Conservation (phyloP, 2,888 invertebrate species). For the Globia sparganii region DNA sequence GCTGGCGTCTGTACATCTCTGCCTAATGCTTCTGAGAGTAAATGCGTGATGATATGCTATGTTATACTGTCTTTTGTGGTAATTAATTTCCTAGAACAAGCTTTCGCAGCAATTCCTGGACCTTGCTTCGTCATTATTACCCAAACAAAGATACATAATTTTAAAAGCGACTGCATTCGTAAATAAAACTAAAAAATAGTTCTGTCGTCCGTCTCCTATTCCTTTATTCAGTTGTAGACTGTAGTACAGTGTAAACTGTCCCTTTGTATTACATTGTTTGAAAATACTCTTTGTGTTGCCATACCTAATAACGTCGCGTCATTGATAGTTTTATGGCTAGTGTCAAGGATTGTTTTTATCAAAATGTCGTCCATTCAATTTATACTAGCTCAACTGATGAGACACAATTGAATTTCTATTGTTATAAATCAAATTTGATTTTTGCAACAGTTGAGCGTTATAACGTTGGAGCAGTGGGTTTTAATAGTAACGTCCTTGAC, state of each 20-base stretch:
- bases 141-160: conserved; percentile 28
- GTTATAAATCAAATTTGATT: too few relatives aligned
- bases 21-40: too few relatives aligned
- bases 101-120: conserved; percentile 5
- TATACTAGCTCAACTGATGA: too few relatives aligned
- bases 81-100: neutral
- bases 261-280: conserved; percentile 31
- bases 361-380: neutral
- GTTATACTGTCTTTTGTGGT: neutral
- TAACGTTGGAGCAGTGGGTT: too few relatives aligned
- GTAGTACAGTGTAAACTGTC: conserved; percentile 5
- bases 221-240: neutral
- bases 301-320: neutral
- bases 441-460: too few relatives aligned
- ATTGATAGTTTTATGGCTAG: neutral
- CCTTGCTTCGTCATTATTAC: conserved; percentile 3
- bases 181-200: neutral
- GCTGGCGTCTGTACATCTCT: too few relatives aligned
- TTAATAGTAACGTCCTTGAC: too few relatives aligned
- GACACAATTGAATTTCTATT: too few relatives aligned
- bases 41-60: too few relatives aligned
- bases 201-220: neutral
- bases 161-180: neutral
- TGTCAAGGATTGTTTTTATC: neutral
- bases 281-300: conserved; percentile 22